phyloP scores from a whole-genome alignment of 2,888 invertebrate species.

The Gasteruption jaculator region DNA sequence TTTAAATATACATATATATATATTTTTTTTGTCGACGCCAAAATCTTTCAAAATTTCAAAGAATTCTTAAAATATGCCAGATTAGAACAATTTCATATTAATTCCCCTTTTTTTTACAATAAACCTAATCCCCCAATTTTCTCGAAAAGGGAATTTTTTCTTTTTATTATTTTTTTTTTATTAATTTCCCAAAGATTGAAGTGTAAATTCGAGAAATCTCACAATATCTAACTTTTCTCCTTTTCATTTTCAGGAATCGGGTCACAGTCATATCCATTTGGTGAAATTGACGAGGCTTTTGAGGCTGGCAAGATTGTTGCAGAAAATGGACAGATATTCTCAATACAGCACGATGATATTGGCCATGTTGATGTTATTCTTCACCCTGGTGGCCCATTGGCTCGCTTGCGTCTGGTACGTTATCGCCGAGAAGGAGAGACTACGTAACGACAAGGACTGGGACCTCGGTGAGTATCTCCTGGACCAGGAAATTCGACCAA shows the following conservation, averaged over 20 bases:
- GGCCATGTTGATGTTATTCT: constrained; percentile 89
- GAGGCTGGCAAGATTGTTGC: constrained; percentile 82
- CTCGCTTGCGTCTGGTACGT: constrained; percentile 96
- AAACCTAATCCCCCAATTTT: too few relatives aligned
- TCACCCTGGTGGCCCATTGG: constrained; percentile 94
- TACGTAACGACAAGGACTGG: constrained; percentile 65
- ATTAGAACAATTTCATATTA: too few relatives aligned
- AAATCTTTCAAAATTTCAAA: too few relatives aligned
- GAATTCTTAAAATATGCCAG: too few relatives aligned
- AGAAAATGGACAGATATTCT: constrained; percentile 95
- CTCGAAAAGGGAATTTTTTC: too few relatives aligned
- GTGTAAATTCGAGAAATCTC: constrained; percentile 5
- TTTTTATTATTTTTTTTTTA: too few relatives aligned
- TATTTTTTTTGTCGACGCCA: too few relatives aligned
- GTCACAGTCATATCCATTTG: constrained; percentile 78
- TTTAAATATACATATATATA: too few relatives aligned
- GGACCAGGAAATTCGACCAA: too few relatives aligned
- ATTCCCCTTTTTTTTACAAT: too few relatives aligned
- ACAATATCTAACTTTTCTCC: background rate
- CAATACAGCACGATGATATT: constrained; percentile 94
- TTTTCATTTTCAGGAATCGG: constrained; percentile 68
- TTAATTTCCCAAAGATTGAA: too few relatives aligned
- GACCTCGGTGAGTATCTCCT: constrained; percentile 75
- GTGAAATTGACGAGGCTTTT: constrained; percentile 88
- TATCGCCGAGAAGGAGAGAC: constrained; percentile 84